phyloP scores from a whole-genome alignment of 2,888 invertebrate genomes.

The Habroteleia sp. region DNA sequence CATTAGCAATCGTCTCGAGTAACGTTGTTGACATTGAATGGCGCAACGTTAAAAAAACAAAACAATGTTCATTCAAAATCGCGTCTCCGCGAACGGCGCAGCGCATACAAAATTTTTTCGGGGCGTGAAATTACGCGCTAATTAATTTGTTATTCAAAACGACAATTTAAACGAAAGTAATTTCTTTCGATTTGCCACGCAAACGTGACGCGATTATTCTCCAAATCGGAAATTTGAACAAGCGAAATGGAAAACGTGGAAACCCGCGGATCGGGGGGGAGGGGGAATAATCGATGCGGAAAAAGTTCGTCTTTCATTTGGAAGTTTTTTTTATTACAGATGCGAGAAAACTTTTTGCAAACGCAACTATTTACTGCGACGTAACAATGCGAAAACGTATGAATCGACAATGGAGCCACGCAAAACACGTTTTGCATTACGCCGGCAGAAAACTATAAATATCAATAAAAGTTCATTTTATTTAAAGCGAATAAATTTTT shows the following conservation, averaged over 20 bases:
- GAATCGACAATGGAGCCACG: slow-evolving; percentile 1
- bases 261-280: too few species aligned
- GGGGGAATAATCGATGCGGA: not conserved
- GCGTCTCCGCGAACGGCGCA: too few species aligned
- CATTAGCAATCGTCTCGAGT: slow-evolving; percentile 27
- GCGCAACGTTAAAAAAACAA: slow-evolving; percentile 12
- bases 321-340: not conserved
- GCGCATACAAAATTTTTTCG: too few species aligned
- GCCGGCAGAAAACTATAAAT: slow-evolving; percentile 22
- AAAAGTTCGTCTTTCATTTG: not conserved
- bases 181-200: too few species aligned
- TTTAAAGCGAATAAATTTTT: slow-evolving; percentile 19
- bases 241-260: too few species aligned
- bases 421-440: slow-evolving; percentile 5
- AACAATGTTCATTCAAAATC: slow-evolving; percentile 5
- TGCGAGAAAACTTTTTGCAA: not conserved
- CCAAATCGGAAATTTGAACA: too few species aligned
- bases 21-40: slow-evolving; percentile 25
- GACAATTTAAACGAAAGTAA: too few species aligned
- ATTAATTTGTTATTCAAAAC: too few species aligned
- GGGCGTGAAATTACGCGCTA: too few species aligned
- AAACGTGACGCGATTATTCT: too few species aligned
- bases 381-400: slow-evolving; percentile 13
- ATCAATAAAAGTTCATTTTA: slow-evolving; percentile 23
- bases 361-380: not conserved